Evolutionary conservation across 2,113 vertebrate genomes (phyloP).

Genomic region (Rhea pennata): DNA sequence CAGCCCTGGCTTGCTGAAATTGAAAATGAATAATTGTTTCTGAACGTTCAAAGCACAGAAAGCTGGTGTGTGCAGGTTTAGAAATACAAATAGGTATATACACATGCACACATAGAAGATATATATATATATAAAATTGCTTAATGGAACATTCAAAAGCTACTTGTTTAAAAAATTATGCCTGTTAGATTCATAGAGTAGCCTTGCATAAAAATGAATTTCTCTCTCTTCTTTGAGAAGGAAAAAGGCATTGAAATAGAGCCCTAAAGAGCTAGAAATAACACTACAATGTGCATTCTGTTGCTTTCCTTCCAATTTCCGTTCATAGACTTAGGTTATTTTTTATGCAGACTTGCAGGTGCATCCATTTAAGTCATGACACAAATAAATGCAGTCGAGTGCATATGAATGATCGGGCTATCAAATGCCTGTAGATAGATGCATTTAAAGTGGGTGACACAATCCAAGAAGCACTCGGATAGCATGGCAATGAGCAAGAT

Average conservation of each 20-base stretch:
- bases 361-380: not conserved
- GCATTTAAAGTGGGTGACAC: not conserved
- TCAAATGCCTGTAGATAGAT: not conserved
- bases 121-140: not conserved
- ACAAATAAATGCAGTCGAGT: not conserved
- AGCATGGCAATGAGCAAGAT: not conserved
- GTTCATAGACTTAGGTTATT: not conserved
- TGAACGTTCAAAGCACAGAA: not conserved
- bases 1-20: not conserved
- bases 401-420: not conserved
- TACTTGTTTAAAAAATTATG: not conserved
- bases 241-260: not conserved
- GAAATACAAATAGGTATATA: not conserved
- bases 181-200: not conserved
- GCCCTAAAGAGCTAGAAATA: not conserved
- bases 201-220: not conserved
- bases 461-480: not conserved
- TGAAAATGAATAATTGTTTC: not conserved
- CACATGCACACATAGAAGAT: not conserved
- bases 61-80: not conserved
- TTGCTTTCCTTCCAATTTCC: not conserved
- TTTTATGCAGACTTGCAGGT: conserved; percentile 10
- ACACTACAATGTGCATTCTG: not conserved
- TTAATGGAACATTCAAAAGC: not conserved
- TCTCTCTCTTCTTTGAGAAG: not conserved